Evolutionary conservation across 2,113 vertebrate species (phyloP).

Genomic region (Lampris megalopsis): DNA sequence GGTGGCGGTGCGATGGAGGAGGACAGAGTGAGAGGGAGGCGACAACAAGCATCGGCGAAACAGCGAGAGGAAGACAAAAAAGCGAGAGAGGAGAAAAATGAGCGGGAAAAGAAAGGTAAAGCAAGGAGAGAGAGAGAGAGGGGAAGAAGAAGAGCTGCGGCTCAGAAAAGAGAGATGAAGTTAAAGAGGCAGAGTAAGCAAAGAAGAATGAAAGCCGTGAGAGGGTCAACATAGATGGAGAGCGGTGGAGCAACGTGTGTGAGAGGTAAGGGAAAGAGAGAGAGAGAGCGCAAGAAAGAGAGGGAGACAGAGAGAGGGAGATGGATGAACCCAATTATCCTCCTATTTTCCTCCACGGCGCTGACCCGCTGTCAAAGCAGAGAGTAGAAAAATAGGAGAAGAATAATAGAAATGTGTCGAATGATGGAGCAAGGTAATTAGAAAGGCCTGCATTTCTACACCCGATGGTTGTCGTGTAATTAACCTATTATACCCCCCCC

Average conservation of each 20-base stretch:
- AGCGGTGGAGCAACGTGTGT: slow-evolving; percentile 25
- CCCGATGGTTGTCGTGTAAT: slow-evolving; percentile 70
- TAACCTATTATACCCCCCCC: slow-evolving; percentile 74
- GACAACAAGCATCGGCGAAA: background rate
- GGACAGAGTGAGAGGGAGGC: background rate
- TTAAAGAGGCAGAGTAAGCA: no score
- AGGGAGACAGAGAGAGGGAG: slow-evolving; percentile 54
- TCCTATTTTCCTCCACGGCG: slow-evolving; percentile 65
- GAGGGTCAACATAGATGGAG: background rate
- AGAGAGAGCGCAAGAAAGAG: slow-evolving; percentile 3
- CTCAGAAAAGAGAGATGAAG: no score
- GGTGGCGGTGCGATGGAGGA: background rate
- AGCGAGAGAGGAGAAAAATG: background rate
- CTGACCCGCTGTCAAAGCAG: slow-evolving; percentile 58
- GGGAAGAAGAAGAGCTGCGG: background rate
- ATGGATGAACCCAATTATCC: slow-evolving; percentile 82
- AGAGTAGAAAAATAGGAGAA: slow-evolving; percentile 58
- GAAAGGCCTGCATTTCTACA: slow-evolving; percentile 72
- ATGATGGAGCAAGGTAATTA: slow-evolving; percentile 81
- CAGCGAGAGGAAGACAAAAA: background rate
- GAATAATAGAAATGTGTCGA: slow-evolving; percentile 80
- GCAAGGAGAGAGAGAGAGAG: background rate
- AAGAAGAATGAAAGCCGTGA: no score
- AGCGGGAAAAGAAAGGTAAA: background rate
- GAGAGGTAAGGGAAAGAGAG: slow-evolving; percentile 8